A percentile compares a stretch with the other conserved stretches of the same genome.
phyloP scores from a whole-genome alignment of 2,888 invertebrate species.

The Ferdinandea cuprea region DNA sequence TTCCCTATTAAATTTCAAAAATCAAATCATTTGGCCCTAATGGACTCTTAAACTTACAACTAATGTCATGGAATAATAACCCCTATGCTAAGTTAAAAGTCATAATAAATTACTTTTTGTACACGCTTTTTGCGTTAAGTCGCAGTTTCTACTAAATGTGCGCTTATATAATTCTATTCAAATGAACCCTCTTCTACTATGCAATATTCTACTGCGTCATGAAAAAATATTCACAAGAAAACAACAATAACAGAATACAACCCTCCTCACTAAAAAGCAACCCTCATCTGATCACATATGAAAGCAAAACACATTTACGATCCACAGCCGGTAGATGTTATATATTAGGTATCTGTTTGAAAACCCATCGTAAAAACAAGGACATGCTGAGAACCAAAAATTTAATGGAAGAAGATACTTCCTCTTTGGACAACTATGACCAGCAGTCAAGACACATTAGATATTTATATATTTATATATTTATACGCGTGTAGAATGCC shows the following conservation, averaged over 20 bases:
- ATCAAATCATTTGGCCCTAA: too few relatives aligned
- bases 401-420: slow-evolving; percentile 1
- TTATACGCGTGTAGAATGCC: not conserved
- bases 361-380: slow-evolving; percentile 30
- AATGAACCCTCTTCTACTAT: slow-evolving; percentile 15
- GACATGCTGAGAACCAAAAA: not conserved
- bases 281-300: slow-evolving; percentile 19
- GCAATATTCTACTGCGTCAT: slow-evolving; percentile 18
- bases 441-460: not conserved
- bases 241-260: not conserved
- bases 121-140: slow-evolving; percentile 19
- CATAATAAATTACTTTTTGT: not conserved
- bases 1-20: too few relatives aligned
- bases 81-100: not conserved
- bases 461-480: not conserved
- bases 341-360: slow-evolving; percentile 30
- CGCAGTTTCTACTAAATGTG: slow-evolving; percentile 25
- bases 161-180: slow-evolving; percentile 24
- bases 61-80: too few relatives aligned
- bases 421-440: not conserved
- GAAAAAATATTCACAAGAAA: not conserved
- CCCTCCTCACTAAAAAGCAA: slow-evolving; percentile 10
- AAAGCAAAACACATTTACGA: slow-evolving; percentile 26
- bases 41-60: too few relatives aligned
- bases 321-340: slow-evolving; percentile 32